Base-by-base conservation (phyloP, 1,140 invertebrate genomes). In the Coelopa frigida region DNA sequence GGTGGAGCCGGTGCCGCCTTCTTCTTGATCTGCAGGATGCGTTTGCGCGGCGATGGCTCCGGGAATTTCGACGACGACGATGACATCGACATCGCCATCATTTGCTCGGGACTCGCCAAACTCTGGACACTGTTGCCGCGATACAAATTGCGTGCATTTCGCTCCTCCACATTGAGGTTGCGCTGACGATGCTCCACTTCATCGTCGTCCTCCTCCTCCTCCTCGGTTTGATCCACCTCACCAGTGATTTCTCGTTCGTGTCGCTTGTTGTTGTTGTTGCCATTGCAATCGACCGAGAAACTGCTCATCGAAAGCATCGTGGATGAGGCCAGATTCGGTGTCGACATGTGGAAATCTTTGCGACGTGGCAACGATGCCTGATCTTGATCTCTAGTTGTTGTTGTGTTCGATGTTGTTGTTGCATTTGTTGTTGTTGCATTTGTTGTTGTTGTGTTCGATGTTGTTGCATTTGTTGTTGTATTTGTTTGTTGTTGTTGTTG, bases 261-360 rank as follows among this genome's bases (percentile, higher is more conserved):
- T 29, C 27, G 8, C 27, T 29, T 29, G 15, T 29, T 2, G 4
- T 20, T 8, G 18, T 14, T 40, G 15, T 53, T 49, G 12, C 60
- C 54, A 46, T 61, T 57, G 23, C 41, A 54, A 37, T 61, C 51
- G 18, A 38, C 26, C 7, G 23, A 26, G 27, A 5, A 35, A 53
- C 51, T 14, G 41, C 43, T 0, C 4, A 23, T 21, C 12, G 18
- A 7, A 12, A 32, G 18, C 12, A 24, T 6, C 10, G 32, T 11
- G 47, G 47, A 11, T 41, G 46, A 23, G 43, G 33, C 53, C 17
- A 69, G 48, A 49, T 69, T 69, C 7, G 66, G 66, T 15, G 66
- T 65, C 36, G 66, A 69, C 44, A 63, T 61, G 42, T 54, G 61
- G n/a, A 65, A 44, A 45, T 67, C 54, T 5, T 26, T 61, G 49